Evolutionary conservation across 2,113 vertebrate species (phyloP), one percentile per base, ranked within the genome.

Genomic region (Catharus minimus): DNA sequence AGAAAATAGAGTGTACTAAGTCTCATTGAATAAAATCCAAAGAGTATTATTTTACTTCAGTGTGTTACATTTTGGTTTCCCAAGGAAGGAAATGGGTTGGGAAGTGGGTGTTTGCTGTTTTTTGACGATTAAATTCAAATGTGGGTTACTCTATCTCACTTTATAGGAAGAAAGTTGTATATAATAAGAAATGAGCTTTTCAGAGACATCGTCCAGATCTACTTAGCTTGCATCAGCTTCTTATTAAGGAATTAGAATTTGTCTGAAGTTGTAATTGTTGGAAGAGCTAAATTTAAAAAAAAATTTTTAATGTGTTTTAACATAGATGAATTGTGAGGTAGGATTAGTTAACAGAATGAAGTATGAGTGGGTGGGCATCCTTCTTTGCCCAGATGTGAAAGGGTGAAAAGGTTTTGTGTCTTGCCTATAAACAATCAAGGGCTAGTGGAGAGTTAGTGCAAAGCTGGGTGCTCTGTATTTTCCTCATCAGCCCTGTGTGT

Each of bases 211-310:
- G 24, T 53, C 28, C 43, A 50, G 33, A 49, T 82, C 17, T 87
- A 20, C 32, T 66, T 68, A 39, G 13, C 27, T 50, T 67, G 53
- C 7, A 36, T 61, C 28, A 82, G 9, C 22, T 46, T 90, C 85
- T 78, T 65, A 23, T 75, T 49, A 77, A 90, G 53, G 33, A 80
- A 64, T 43, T 90, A 49, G 19, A 71, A 64, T n/a, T 74, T 67
- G 5, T 57, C 39, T 68, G 53, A 79, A 57, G 23, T 90, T 47
- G 4, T 65, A 52, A 30, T 72, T 89, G 52, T 52, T 91, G 38
- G 28, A 85, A 80, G 49, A 86, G 7, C 55, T 60, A 73, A 24
- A 33, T 41, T 76, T 23, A 39, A 23, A 13, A 23, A 47, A 47
- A 10, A 38, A 10, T 10, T 20, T 52, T 7, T 13, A n/a, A 17